Evolutionary conservation across 2,888 invertebrate genomes (phyloP), one percentile per base, ranked within the genome.

Genomic region (Hypomecis punctinalis): DNA sequence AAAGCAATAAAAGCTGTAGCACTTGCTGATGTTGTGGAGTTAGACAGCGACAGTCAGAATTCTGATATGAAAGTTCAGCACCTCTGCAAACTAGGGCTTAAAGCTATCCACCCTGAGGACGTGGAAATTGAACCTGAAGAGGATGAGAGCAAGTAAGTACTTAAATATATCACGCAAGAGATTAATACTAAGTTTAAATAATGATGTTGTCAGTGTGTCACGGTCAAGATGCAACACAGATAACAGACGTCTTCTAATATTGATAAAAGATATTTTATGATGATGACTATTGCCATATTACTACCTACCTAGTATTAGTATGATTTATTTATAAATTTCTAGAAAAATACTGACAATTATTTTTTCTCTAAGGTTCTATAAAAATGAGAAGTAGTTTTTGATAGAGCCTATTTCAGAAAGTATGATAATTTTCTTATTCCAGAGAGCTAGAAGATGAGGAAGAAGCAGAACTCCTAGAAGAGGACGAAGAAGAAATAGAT

Each of bases 1-100:
- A 75, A 69, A 61, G 72, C 68, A 68, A 78, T 72, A 37, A 66
- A 67, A 2, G 65, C 39, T 23, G 5, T 43, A 6, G 23, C 68
- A 5, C 63, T 69, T 1, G 60, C 74, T 3, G 80, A 80, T 5
- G 75, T 80, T 11, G 74, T 77, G 10, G 82, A 83, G 37, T 61
- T 77, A 23, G 81, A 80, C 33, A 81, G 79, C 37, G 77, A 79
- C 39, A 90, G 90, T 63, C 80, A 93, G 66, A 89, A 90, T 68
- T 93, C 93, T 57, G 93, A 94, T 58, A 94, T 94, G 85, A 94
- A 94, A 66, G 70, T 90, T 68, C 94, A 94, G 68, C 94, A 94
- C 74, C 81, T 95, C 10, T 93, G 94, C 78, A 93, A 93, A 65
- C 79, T 95, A 47, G 95, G 95, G 0, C 77, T 94, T 37, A 89